Evolutionary conservation across 2,888 invertebrate species (phyloP), one percentile per base, ranked within the genome.

Genomic region (Drosophila kokeensis): DNA sequence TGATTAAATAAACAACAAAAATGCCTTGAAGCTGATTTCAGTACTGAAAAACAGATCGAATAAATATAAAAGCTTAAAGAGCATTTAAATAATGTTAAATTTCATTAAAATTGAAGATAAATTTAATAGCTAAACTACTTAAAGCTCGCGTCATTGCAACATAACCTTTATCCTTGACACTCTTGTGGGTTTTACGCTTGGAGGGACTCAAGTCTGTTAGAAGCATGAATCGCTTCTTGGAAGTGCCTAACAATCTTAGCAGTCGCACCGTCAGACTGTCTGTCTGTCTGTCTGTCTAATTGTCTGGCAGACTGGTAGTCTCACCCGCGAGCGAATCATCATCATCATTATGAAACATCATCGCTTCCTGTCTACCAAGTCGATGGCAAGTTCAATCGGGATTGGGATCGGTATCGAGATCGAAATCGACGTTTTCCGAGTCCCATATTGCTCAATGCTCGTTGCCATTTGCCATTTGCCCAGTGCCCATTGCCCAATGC

Each of bases 281-380:
- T 48, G 45, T 50, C 38, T 48, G 45, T 50, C 38, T 38, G 21
- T 13, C 55, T 15, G 52, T 52, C 42, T 24, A 53, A 21, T 18
- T 36, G 32, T 11, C 24, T 42, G 72, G 52, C 60, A 65, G 49
- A 32, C n/a, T 54, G 27, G 32, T 49, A 53, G 67, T 36, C 57
- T 42, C 49, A 72, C 30, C 48, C 55, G 13, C 29, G n/a, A 34
- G 36, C 52, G 66, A 55, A 65, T 73, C 55, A 48, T 71, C 69
- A 61, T 71, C 53, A 67, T 76, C 53, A 69, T 79, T 65, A 69
- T 15, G 21, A 18, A 52, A 57, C 60, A 76, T 81, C 61, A 74
- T 52, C 65, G 82, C 82, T 82, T 82, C 82, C 82, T 82, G 82
- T 81, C 75, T 73, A 65, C 69, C 53, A 63, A 65, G 5, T 66